These are phyloP conservation scores for Notarius lentiginosus DNA, from an alignment of 2,113 vertebrate species.

Conservation along the genomic window DNA sequence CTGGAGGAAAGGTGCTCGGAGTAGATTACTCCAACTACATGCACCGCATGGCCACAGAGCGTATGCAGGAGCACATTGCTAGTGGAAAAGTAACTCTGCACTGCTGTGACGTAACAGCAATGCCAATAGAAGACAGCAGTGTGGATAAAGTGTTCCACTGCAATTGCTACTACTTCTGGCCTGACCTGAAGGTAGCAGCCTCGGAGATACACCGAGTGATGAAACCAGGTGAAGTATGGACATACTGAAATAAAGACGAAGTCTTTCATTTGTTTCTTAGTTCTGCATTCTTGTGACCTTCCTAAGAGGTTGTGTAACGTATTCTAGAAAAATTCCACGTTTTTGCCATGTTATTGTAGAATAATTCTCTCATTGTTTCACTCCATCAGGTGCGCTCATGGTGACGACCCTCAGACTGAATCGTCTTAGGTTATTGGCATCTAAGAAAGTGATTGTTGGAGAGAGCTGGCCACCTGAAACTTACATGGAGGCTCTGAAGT, in stretches of 20 bases:
- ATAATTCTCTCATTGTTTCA: background rate
- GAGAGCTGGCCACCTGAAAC: slow-evolving; percentile 66
- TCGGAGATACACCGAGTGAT: slow-evolving; percentile 70
- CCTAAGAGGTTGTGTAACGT: background rate
- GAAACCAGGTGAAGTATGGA: slow-evolving; percentile 66
- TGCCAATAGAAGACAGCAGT: slow-evolving; percentile 65
- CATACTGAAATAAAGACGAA: background rate
- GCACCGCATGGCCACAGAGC: slow-evolving; percentile 65
- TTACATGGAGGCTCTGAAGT: slow-evolving; percentile 68
- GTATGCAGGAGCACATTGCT: slow-evolving; percentile 57
- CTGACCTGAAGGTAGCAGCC: slow-evolving; percentile 62
- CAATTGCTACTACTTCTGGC: slow-evolving; percentile 79
- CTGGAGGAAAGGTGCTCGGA: slow-evolving; percentile 64
- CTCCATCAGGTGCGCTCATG: slow-evolving; percentile 63
- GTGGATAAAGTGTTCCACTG: slow-evolving; percentile 75
- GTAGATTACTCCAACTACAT: slow-evolving; percentile 73
- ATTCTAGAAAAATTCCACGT: background rate
- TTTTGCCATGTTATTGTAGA: background rate
- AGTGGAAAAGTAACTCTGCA: slow-evolving; percentile 65
- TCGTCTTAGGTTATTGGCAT: slow-evolving; percentile 9
- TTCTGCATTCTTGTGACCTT: background rate
- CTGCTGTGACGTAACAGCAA: slow-evolving; percentile 61
- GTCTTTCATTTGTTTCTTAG: background rate
- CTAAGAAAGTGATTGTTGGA: slow-evolving; percentile 51
- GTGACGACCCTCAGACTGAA: slow-evolving; percentile 63